A percentile compares a stretch with the other conserved stretches of the same genome.
Evolutionary conservation across 2,888 invertebrate genomes (phyloP).

Genomic region (Agonopterix alstromeriana): DNA sequence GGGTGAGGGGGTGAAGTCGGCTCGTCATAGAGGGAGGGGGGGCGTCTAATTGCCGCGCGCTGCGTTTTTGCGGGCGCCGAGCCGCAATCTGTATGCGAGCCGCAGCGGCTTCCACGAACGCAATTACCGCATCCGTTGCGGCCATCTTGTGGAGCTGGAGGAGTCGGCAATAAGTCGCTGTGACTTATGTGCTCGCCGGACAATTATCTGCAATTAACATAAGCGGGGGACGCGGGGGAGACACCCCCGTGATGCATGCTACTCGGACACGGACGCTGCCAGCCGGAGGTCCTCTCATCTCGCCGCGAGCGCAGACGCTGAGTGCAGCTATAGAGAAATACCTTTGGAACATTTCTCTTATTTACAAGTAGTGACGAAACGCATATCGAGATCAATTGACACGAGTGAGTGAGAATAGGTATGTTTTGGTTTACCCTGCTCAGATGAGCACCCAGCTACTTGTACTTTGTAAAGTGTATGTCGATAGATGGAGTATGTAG

Average conservation of each 20-base stretch:
- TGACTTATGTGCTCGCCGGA: conserved; percentile 25
- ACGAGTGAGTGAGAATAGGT: no score
- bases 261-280: no score
- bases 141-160: conserved; percentile 45
- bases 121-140: conserved; percentile 68
- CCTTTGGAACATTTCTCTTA: no score
- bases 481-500: no score
- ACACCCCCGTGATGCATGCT: not conserved
- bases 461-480: no score
- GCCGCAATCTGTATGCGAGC: conserved; percentile 6
- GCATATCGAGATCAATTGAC: no score
- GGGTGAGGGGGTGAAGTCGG: conserved; percentile 9
- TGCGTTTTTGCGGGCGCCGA: conserved; percentile 45
- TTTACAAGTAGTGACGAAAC: no score
- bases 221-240: conserved; percentile 13
- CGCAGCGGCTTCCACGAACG: conserved; percentile 54
- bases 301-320: no score
- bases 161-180: conserved; percentile 7
- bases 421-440: no score
- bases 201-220: conserved; percentile 57
- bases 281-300: no score
- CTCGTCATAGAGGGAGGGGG: conserved; percentile 7
- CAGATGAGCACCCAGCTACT: no score
- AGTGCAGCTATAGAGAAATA: no score
- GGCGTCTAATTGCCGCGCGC: conserved; percentile 40